These are phyloP conservation scores for Torymus aiolomorphi DNA, from an alignment of 2,888 invertebrate genomes.

Conservation along the genomic window DNA sequence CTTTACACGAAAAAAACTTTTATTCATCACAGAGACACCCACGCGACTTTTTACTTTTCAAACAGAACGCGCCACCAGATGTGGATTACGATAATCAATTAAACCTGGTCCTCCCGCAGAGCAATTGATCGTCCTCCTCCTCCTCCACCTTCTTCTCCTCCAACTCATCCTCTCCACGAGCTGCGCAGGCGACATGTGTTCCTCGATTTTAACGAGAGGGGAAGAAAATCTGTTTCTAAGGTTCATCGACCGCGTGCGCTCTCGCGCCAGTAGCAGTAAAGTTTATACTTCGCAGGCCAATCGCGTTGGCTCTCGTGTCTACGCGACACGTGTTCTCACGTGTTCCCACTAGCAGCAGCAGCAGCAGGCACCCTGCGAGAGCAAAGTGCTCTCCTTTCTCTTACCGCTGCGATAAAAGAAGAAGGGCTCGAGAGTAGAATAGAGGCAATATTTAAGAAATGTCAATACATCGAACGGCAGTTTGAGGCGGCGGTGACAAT, in stretches of 20 bases:
- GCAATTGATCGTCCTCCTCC: conserved; percentile 42
- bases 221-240: conserved; percentile 63
- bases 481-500: conserved; percentile 64
- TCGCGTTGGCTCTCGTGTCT: conserved; percentile 20
- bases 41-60: too few species aligned
- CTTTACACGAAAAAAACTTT: too few species aligned
- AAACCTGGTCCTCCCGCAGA: neutral
- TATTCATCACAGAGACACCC: too few species aligned
- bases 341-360: conserved; percentile 12
- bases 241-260: conserved; percentile 65
- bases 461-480: conserved; percentile 71
- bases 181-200: conserved; percentile 22
- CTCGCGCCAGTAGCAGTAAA: conserved; percentile 41
- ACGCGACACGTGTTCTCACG: conserved; percentile 48
- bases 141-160: too few species aligned
- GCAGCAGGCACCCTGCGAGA: neutral
- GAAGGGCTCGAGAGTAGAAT: conserved; percentile 14
- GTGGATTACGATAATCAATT: conserved; percentile 49
- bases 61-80: conserved; percentile 16
- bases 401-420: conserved; percentile 17
- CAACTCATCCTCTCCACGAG: too few species aligned
- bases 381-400: conserved; percentile 25
- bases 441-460: conserved; percentile 72
- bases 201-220: conserved; percentile 55
- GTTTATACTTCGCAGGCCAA: conserved; percentile 60